These are phyloP conservation scores for Indri indri DNA, from an alignment of 2,113 vertebrate genomes.

Conservation along the genomic window DNA sequence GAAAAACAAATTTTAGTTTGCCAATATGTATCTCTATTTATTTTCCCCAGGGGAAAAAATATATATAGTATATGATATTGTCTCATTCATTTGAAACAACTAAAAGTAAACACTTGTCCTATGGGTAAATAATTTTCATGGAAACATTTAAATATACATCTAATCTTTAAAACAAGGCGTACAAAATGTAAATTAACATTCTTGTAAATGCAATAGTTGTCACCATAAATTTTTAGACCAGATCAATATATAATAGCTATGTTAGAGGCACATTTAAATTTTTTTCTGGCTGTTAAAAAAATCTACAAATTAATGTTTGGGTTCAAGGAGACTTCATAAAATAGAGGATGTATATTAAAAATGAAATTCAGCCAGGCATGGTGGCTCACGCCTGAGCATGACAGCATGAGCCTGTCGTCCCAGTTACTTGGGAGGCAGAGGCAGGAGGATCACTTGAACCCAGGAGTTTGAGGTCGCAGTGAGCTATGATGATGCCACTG, in stretches of 20 bases:
- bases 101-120: background rate
- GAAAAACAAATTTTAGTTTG: background rate
- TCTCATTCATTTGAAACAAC: background rate
- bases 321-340: conserved; percentile 5
- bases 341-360: conserved; percentile 24
- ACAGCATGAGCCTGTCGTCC: no score
- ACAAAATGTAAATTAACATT: background rate
- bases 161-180: conserved; percentile 12
- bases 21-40: background rate
- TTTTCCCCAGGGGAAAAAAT: background rate
- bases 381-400: no score
- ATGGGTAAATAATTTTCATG: background rate
- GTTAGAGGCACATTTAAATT: background rate
- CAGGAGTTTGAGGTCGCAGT: no score
- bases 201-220: background rate
- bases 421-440: no score
- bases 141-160: background rate
- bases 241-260: background rate
- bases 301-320: background rate
- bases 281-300: conserved; percentile 26
- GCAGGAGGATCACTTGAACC: no score
- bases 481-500: no score
- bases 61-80: background rate
- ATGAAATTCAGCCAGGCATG: background rate
- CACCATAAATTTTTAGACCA: background rate